Conservation (phyloP, 2,113 vertebrate species). For the Apodemus speciosus region DNA sequence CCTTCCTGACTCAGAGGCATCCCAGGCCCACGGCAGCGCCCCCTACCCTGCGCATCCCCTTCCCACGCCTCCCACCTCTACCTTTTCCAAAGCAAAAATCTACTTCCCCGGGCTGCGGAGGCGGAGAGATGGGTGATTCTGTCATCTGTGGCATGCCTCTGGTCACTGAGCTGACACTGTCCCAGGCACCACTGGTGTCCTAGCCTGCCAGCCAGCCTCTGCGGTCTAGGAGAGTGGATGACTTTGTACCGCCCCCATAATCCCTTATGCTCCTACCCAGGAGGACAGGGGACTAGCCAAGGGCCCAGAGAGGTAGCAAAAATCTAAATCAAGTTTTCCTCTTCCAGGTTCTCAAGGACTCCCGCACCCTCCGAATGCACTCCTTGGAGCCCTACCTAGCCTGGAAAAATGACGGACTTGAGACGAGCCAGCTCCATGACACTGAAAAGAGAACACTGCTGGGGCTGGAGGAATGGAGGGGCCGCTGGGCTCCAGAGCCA, state of each 20-base stretch:
- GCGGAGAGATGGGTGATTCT: not conserved
- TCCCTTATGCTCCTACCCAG: slow-evolving; percentile 52
- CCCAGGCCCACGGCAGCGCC: slow-evolving; percentile 16
- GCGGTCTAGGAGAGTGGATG: slow-evolving; percentile 11
- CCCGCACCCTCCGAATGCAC: slow-evolving; percentile 27
- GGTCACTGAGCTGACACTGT: not conserved
- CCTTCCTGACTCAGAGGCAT: slow-evolving; percentile 45
- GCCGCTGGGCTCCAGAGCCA: slow-evolving; percentile 25
- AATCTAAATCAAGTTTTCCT: slow-evolving; percentile 61
- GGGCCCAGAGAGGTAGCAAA: slow-evolving; percentile 63
- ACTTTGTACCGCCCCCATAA: slow-evolving; percentile 37
- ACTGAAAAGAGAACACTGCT: slow-evolving; percentile 82
- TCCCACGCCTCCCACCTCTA: slow-evolving; percentile 35
- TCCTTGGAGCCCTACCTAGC: slow-evolving; percentile 72
- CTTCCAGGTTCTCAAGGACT: slow-evolving; percentile 53
- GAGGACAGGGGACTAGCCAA: slow-evolving; percentile 52
- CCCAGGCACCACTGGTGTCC: not conserved
- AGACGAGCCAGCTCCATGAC: slow-evolving; percentile 84
- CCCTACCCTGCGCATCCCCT: not conserved
- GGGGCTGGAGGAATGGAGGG: slow-evolving; percentile 80
- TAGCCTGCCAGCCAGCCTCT: slow-evolving; percentile 9
- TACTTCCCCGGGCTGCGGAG: not conserved
- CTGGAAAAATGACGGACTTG: slow-evolving; percentile 87
- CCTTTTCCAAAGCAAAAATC: slow-evolving; percentile 23
- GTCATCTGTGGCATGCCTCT: not conserved